phyloP scores from a whole-genome alignment of 2,888 invertebrate species.

The Automeris io region DNA sequence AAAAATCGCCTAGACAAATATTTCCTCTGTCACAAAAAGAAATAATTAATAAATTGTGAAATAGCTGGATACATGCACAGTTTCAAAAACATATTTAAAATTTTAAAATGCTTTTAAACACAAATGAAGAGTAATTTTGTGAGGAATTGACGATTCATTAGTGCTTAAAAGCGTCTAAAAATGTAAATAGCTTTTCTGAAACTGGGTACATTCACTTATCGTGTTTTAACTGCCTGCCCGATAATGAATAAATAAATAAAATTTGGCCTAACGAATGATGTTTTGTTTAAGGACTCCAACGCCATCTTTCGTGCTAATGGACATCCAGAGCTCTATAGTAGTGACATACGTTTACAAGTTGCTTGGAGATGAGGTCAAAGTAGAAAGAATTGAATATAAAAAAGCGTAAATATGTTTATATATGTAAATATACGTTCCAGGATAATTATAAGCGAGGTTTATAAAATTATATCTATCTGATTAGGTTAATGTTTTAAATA shows the following conservation, averaged over 20 bases:
- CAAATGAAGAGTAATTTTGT: no score
- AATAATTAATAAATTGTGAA: not conserved
- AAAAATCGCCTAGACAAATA: no score
- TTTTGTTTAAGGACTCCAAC: constrained; percentile 84
- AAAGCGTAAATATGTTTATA: constrained; percentile 79
- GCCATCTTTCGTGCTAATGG: constrained; percentile 99
- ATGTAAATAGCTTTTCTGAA: no score
- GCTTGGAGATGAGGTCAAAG: constrained; percentile 98
- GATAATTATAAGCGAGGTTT: not conserved
- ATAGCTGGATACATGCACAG: not conserved
- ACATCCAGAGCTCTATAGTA: constrained; percentile 98
- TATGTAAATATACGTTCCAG: not conserved
- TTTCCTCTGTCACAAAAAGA: no score
- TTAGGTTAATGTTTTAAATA: constrained; percentile 1
- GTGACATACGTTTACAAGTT: constrained; percentile 99
- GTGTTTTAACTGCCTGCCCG: no score
- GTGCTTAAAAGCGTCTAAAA: no score
- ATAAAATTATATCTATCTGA: not conserved
- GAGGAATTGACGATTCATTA: no score
- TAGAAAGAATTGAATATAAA: constrained; percentile 98
- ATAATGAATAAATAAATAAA: no score
- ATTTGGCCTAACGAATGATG: no score
- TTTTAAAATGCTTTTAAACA: no score
- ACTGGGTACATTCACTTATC: no score
- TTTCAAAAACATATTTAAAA: not conserved